Evolutionary conservation across 2,888 invertebrate genomes (phyloP), one percentile per base, ranked within the genome.

Genomic region (Steinernema scapterisci): DNA sequence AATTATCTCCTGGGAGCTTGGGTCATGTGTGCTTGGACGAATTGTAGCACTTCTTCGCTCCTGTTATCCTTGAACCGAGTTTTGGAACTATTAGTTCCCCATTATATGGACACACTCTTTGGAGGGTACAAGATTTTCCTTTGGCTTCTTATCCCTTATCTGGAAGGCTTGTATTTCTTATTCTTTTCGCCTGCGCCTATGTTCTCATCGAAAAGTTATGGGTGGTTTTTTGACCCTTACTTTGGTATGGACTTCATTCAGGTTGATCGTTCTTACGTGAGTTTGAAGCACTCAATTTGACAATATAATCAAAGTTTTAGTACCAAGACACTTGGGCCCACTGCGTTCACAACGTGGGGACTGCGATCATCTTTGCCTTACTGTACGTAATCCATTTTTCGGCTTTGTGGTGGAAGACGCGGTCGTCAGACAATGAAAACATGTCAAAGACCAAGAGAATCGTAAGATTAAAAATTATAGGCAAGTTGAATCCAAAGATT

Each of bases 161-260:
- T 43, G 7, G 71, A 73, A 9, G 21, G 21, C 21, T 70, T 73
- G 16, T 73, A 70, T 19, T 73, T 51, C 43, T 31, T 31, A n/a
- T 31, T 31, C 19, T 70, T 43, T 27, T 38, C 63, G 9, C 52
- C 70, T 19, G 38, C 73, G 44, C 31, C 31, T 6, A 70, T 44
- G 38, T 73, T 31, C 19, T 46, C 31, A 19, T 38, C 51, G 11
- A 51, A 56, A 45, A 48, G 31, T 7, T 63, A 63, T 23, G 73
- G 71, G 27, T 48, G 73, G 43, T 73, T 73, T 48, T 73, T 70
- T 27, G 63, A 73, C 21, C 73, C 73, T 9, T 73, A 70, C 23
- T 51, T 63, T 38, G 73, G 73, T 0, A 70, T 52, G 11, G 31
- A 23, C 21, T 25, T 21, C 13, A 54, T 48, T 19, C 48, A 2